Conservation (phyloP, 53 echinoderm and acorn worm species). For the Holothuria leucospilota region DNA sequence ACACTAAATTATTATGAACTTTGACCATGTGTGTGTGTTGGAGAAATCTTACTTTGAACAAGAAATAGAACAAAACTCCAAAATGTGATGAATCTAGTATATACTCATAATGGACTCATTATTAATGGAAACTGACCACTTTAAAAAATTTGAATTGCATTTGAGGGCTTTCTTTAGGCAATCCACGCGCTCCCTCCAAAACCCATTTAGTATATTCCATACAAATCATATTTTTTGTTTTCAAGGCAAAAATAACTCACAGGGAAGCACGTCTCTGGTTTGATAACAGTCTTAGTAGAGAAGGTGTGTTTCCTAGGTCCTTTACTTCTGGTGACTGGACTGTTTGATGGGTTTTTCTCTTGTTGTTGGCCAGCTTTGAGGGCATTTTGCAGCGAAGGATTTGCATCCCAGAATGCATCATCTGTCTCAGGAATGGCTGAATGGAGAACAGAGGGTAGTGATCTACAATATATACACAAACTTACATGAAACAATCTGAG, state of each 20-base stretch:
- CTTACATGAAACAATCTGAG: too few relatives aligned
- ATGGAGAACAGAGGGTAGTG: background rate
- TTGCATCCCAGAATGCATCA: conserved; percentile 81
- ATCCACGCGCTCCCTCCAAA: too few relatives aligned
- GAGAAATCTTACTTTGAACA: too few relatives aligned
- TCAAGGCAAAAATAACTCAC: conserved; percentile 46
- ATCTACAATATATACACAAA: background rate
- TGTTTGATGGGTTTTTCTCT: background rate
- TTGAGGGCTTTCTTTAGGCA: too few relatives aligned
- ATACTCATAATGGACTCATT: too few relatives aligned
- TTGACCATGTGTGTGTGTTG: too few relatives aligned
- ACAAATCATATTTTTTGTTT: background rate
- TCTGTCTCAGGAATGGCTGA: conserved; percentile 55
- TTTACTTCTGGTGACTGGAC: conserved; percentile 30
- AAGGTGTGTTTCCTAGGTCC: conserved; percentile 78
- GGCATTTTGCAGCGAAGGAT: conserved; percentile 72
- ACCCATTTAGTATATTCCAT: too few relatives aligned
- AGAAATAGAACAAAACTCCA: too few relatives aligned
- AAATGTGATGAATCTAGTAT: too few relatives aligned
- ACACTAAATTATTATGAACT: too few relatives aligned
- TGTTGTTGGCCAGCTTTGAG: conserved; percentile 33
- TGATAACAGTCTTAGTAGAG: conserved; percentile 94
- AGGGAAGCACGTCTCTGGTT: conserved; percentile 92
- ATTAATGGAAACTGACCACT: too few relatives aligned
- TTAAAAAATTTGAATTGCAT: too few relatives aligned